Percentiles rank a stretch among this genome's conserved stretches.
Evolutionary conservation across 2,888 invertebrate genomes (phyloP).

Genomic region (Cryptocephalus primarius): DNA sequence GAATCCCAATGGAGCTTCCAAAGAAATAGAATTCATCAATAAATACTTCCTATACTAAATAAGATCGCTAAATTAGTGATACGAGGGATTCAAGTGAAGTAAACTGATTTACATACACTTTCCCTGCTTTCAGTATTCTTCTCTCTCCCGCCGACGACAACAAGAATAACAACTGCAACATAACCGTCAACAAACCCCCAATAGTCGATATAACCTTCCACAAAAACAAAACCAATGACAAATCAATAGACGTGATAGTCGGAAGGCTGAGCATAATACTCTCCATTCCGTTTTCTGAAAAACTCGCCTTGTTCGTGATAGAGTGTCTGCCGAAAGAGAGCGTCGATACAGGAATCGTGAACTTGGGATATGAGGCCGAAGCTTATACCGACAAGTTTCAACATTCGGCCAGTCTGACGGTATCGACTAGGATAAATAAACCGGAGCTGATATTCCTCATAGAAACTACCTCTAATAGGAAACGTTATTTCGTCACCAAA

Average conservation of each 20-base stretch:
- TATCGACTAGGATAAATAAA: constrained; percentile 62
- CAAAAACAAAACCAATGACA: constrained; percentile 49
- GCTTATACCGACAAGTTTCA: constrained; percentile 11
- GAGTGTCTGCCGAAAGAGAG: constrained; percentile 43
- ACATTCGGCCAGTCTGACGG: constrained; percentile 42
- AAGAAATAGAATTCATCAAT: too few relatives aligned
- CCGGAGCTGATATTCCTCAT: constrained; percentile 70
- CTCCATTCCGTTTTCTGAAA: constrained; percentile 57
- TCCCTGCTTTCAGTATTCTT: constrained; percentile 44
- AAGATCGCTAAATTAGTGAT: too few relatives aligned
- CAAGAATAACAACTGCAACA: constrained; percentile 42
- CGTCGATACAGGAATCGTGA: constrained; percentile 56
- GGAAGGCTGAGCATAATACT: constrained; percentile 63
- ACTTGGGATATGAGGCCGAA: constrained; percentile 61
- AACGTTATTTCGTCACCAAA: constrained; percentile 46
- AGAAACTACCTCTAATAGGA: constrained; percentile 46
- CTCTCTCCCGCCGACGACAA: constrained; percentile 51
- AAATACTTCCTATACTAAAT: too few relatives aligned
- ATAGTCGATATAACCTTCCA: constrained; percentile 60
- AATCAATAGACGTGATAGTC: constrained; percentile 55
- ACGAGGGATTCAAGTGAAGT: too few relatives aligned
- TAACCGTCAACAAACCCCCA: constrained; percentile 55
- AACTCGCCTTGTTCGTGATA: constrained; percentile 33
- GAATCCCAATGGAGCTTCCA: too few relatives aligned
- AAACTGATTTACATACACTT: background rate